phyloP scores from a whole-genome alignment of 2,113 vertebrate genomes.

The Castor canadensis region DNA sequence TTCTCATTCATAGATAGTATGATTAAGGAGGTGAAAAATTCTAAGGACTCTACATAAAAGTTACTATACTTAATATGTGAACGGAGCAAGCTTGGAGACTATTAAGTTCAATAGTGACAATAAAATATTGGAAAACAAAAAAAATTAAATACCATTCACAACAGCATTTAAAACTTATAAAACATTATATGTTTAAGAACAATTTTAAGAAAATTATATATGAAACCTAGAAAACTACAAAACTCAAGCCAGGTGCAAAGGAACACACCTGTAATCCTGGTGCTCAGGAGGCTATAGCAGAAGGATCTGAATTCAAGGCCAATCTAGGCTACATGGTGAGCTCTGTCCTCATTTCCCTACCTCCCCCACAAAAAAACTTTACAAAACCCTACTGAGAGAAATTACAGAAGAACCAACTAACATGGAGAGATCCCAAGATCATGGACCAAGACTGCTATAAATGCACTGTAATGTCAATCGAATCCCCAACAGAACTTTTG shows the following conservation, averaged over 20 bases:
- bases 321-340: too few species aligned
- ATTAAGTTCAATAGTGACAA: not conserved
- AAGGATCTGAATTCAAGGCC: too few species aligned
- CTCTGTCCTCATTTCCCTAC: too few species aligned
- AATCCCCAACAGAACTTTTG: not conserved
- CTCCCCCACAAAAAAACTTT: too few species aligned
- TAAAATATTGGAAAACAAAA: conserved; percentile 1
- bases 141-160: not conserved
- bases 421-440: not conserved
- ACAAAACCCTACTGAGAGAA: not conserved
- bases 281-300: too few species aligned
- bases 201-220: conserved; percentile 24
- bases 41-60: not conserved
- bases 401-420: not conserved
- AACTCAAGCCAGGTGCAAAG: not conserved
- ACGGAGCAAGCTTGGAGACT: not conserved
- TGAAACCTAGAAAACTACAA: not conserved
- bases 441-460: not conserved
- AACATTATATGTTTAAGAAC: not conserved
- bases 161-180: not conserved
- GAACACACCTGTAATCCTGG: too few species aligned
- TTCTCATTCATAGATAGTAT: conserved; percentile 23
- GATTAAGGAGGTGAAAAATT: not conserved
- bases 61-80: not conserved
- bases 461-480: not conserved